Conservation (phyloP, 2,888 invertebrate species). For the Lucinisca nassula region DNA sequence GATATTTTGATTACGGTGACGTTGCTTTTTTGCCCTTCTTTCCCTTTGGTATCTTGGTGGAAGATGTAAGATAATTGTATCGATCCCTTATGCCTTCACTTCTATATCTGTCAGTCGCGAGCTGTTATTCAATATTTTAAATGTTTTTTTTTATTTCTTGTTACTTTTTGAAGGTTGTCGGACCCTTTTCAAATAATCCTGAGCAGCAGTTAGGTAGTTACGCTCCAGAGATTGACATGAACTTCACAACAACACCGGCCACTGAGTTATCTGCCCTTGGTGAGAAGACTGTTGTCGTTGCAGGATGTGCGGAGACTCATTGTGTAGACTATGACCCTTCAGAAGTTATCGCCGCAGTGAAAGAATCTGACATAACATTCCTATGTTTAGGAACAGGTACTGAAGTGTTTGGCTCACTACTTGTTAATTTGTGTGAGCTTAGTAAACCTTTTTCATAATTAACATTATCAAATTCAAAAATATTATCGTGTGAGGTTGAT, state of each 20-base stretch:
- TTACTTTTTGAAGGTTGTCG: conserved; percentile 79
- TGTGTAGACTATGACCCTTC: conserved; percentile 77
- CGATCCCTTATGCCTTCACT: too few relatives aligned
- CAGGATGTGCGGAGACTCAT: conserved; percentile 77
- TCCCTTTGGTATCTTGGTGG: too few relatives aligned
- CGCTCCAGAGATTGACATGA: conserved; percentile 73
- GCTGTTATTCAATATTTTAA: too few relatives aligned
- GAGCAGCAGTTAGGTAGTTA: conserved; percentile 84
- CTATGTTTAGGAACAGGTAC: conserved; percentile 85
- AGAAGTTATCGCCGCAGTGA: conserved; percentile 72
- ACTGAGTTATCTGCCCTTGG: conserved; percentile 76
- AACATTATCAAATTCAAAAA: too few relatives aligned
- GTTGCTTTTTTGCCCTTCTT: too few relatives aligned
- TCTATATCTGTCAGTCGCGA: too few relatives aligned
- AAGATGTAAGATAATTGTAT: too few relatives aligned
- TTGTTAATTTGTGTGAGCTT: too few relatives aligned
- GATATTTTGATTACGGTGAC: too few relatives aligned
- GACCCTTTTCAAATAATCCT: conserved; percentile 85
- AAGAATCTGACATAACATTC: conserved; percentile 79
- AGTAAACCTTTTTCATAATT: too few relatives aligned
- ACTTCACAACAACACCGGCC: conserved; percentile 79
- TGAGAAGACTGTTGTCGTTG: conserved; percentile 53
- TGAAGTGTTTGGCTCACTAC: too few relatives aligned
- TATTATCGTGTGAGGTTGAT: too few relatives aligned
- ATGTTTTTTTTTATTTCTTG: not conserved